Evolutionary conservation across 2,888 invertebrate species (phyloP).

Genomic region (Acholoe squamosa): DNA sequence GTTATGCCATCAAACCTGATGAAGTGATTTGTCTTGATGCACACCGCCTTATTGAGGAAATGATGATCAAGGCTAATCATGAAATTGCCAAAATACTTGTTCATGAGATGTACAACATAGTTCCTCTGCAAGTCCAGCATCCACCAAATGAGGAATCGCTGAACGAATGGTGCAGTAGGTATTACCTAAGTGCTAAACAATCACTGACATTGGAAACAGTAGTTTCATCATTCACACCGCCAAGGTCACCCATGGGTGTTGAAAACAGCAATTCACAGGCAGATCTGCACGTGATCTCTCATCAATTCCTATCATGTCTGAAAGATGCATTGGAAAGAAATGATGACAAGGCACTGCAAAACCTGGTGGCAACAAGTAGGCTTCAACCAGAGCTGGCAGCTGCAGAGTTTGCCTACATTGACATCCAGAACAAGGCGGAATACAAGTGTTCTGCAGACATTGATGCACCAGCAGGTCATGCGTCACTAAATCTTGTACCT

Average conservation of each 20-base stretch:
- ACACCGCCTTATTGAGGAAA: constrained; percentile 61
- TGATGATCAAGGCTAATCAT: constrained; percentile 62
- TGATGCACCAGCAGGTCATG: constrained; percentile 86
- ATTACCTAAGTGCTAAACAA: not conserved
- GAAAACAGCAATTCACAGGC: not conserved
- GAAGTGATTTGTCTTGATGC: constrained; percentile 11
- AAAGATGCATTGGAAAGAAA: not conserved
- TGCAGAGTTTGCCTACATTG: constrained; percentile 32
- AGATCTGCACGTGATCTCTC: not conserved
- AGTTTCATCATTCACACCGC: not conserved
- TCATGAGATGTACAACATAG: not conserved
- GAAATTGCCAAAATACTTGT: constrained; percentile 16
- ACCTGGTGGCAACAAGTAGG: not conserved
- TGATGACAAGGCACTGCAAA: not conserved
- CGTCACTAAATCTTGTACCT: constrained; percentile 91
- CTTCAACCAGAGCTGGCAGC: not conserved
- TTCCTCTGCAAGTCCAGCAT: constrained; percentile 32
- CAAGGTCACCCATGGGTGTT: not conserved
- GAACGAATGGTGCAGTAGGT: not conserved
- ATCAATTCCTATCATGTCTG: not conserved
- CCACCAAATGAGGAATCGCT: constrained; percentile 22
- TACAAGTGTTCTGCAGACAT: constrained; percentile 79
- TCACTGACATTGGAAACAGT: constrained; percentile 35
- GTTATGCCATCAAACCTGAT: not conserved
- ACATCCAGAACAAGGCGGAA: constrained; percentile 72